Evolutionary conservation across 2,113 vertebrate species (phyloP).

Genomic region (Sceloporus undulatus): DNA sequence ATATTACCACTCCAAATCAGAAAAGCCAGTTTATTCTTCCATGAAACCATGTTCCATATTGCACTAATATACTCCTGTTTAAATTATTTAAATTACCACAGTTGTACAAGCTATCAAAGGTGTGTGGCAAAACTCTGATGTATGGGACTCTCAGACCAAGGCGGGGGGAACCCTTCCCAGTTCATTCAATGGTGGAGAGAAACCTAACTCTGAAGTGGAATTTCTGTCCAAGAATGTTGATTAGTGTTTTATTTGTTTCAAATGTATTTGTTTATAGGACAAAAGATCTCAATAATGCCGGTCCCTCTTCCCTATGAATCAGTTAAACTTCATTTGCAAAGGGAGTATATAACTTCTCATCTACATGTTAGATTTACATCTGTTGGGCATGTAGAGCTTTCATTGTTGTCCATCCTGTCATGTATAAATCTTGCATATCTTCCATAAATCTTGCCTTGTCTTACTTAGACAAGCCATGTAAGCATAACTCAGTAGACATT

Average conservation of each 20-base stretch:
- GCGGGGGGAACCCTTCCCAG: neutral
- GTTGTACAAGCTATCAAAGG: no score
- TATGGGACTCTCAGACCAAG: neutral
- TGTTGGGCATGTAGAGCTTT: neutral
- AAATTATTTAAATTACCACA: neutral
- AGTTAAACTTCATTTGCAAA: slow-evolving; percentile 19
- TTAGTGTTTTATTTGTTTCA: slow-evolving; percentile 16
- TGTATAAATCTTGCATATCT: slow-evolving; percentile 25
- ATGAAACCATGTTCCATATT: neutral
- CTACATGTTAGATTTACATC: slow-evolving; percentile 26
- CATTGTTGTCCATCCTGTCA: neutral
- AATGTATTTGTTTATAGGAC: slow-evolving; percentile 14
- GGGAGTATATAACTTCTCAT: slow-evolving; percentile 12
- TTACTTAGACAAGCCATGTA: slow-evolving; percentile 34
- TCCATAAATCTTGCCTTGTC: neutral
- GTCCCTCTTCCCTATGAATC: neutral
- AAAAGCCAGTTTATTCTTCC: neutral
- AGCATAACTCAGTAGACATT: slow-evolving; percentile 43
- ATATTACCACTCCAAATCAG: neutral
- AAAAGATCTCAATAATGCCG: neutral
- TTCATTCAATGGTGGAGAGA: neutral
- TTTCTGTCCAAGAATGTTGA: neutral
- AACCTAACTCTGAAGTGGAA: neutral
- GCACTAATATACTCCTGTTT: neutral
- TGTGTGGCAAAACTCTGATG: no score